Evolutionary conservation across 2,797 vertebrate genomes (phyloP).

Genomic region (Lerista edwardsae): DNA sequence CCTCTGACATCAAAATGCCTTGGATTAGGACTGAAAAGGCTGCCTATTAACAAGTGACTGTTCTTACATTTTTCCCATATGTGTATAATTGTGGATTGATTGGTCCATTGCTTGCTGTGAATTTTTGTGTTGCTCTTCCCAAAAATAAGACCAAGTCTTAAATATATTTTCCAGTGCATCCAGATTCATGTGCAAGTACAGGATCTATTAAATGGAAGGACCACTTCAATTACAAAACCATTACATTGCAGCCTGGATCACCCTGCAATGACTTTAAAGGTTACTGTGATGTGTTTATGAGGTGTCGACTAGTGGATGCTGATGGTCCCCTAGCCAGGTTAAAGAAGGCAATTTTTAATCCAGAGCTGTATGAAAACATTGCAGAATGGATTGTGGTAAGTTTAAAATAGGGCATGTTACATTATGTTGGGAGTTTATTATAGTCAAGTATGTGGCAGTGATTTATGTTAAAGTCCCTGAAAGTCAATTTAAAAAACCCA

Average conservation of each 20-base stretch:
- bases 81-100: no score
- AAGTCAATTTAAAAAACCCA: no score
- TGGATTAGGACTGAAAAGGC: neutral
- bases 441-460: no score
- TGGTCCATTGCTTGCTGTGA: neutral
- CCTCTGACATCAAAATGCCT: neutral
- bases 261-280: conserved; percentile 97
- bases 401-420: conserved; percentile 32
- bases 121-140: neutral
- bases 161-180: conserved; percentile 78
- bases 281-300: conserved; percentile 97
- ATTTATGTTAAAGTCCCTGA: no score
- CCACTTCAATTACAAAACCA: conserved; percentile 80
- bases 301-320: conserved; percentile 93
- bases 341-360: conserved; percentile 97
- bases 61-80: neutral
- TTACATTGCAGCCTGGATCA: conserved; percentile 92
- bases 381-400: conserved; percentile 98
- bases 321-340: conserved; percentile 95
- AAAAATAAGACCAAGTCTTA: rapidly evolving
- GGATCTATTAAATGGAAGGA: conserved; percentile 83
- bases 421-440: no score
- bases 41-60: neutral
- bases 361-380: conserved; percentile 93
- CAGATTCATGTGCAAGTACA: conserved; percentile 89